Conservation (phyloP, 1,140 invertebrate species). For the Heliothis virescens region DNA sequence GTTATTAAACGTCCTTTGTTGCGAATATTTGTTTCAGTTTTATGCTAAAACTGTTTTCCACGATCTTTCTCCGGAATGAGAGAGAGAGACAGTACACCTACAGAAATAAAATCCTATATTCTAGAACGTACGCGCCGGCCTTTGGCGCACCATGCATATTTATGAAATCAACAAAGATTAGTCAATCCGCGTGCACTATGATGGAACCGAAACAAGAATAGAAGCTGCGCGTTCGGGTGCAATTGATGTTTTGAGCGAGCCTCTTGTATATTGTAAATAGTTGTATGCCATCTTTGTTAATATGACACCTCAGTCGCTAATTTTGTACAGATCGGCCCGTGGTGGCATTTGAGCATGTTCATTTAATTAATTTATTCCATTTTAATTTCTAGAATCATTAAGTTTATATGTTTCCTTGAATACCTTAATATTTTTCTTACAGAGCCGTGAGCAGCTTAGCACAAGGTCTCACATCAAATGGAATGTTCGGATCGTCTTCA, state of each 20-base stretch:
- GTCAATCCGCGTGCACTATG: neutral
- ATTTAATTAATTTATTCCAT: constrained; percentile 50
- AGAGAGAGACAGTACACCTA: neutral
- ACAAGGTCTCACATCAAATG: constrained; percentile 90
- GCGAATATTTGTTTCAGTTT: no score
- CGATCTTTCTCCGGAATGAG: no score
- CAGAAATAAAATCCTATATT: neutral
- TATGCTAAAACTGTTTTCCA: no score
- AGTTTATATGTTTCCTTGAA: constrained; percentile 56
- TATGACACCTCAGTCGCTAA: constrained; percentile 56
- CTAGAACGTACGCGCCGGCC: neutral
- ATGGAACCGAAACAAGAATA: constrained; percentile 15
- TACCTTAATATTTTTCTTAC: constrained; percentile 71
- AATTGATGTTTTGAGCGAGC: constrained; percentile 16
- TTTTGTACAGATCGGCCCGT: constrained; percentile 68
- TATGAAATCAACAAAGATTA: constrained; percentile 1
- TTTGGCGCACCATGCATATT: no score
- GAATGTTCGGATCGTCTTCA: constrained; percentile 93
- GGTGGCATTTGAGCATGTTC: constrained; percentile 65
- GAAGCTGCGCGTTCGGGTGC: constrained; percentile 24
- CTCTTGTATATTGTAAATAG: constrained; percentile 70
- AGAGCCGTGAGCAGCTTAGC: constrained; percentile 88
- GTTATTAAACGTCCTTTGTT: no score
- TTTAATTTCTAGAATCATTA: neutral
- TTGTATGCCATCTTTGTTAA: constrained; percentile 67